These are phyloP conservation scores for Pecten maximus DNA, from an alignment of 2,888 invertebrate genomes.

Conservation along the genomic window DNA sequence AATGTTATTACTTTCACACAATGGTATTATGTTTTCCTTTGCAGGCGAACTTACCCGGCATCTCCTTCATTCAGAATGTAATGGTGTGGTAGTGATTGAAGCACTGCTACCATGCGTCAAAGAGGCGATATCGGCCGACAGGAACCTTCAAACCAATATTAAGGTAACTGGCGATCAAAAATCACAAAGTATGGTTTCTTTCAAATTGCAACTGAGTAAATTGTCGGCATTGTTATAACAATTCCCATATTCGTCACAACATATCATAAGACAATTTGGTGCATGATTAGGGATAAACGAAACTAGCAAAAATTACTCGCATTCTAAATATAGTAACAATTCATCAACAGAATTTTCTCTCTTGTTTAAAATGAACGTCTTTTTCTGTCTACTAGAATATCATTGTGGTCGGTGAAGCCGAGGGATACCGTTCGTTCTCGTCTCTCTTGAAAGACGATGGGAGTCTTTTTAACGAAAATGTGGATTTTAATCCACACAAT, in stretches of 20 bases:
- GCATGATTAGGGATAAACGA: too few relatives aligned
- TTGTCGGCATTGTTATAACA: too few relatives aligned
- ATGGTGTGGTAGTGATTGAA: conserved; percentile 62
- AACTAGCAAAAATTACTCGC: too few relatives aligned
- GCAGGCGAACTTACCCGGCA: conserved; percentile 68
- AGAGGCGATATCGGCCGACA: conserved; percentile 48
- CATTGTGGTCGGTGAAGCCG: conserved; percentile 72
- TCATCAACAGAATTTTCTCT: too few relatives aligned
- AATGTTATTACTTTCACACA: too few relatives aligned
- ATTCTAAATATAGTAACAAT: too few relatives aligned
- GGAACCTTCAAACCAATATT: conserved; percentile 31
- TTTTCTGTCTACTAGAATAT: conserved; percentile 62
- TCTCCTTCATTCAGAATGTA: conserved; percentile 61
- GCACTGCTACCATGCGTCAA: conserved; percentile 59
- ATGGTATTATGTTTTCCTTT: conserved; percentile 35
- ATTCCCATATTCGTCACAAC: too few relatives aligned
- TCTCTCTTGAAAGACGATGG: conserved; percentile 78
- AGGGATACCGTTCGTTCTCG: conserved; percentile 72
- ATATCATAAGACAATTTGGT: too few relatives aligned
- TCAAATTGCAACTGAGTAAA: too few relatives aligned
- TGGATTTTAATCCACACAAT: conserved; percentile 81
- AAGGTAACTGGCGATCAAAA: background rate
- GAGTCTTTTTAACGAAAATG: conserved; percentile 69
- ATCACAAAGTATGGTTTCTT: background rate
- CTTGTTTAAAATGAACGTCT: background rate